Evolutionary conservation across 2,113 vertebrate genomes (phyloP).

Genomic region (Pelodiscus sinensis): DNA sequence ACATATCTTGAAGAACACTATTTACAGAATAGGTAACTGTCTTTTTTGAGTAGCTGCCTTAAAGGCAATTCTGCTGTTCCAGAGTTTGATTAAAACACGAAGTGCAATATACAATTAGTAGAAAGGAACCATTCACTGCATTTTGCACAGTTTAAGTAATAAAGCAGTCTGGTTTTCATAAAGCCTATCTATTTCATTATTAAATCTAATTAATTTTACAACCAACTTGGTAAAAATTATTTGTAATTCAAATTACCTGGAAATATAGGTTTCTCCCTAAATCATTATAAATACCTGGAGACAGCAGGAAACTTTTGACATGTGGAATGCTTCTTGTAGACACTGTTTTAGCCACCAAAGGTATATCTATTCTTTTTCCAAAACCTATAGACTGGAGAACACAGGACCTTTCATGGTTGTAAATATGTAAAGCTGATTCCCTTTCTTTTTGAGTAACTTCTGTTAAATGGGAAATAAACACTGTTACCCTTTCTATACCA

Average conservation of each 20-base stretch:
- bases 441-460: conserved; percentile 80
- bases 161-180: neutral
- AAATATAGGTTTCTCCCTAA: neutral
- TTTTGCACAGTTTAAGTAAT: neutral
- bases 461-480: conserved; percentile 56
- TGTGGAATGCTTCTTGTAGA: neutral
- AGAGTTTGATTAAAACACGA: neutral
- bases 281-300: conserved; percentile 71
- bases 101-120: neutral
- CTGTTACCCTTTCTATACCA: neutral
- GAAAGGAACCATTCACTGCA: neutral
- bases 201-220: neutral
- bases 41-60: neutral
- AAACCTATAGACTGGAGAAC: conserved; percentile 80
- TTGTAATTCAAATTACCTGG: neutral
- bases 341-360: neutral
- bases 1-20: too few species aligned
- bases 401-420: conserved; percentile 61
- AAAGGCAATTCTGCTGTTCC: neutral
- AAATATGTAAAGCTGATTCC: conserved; percentile 71
- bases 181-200: neutral
- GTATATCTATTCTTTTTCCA: conserved; percentile 62
- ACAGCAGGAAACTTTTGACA: conserved; percentile 7
- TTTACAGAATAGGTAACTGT: too few species aligned
- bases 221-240: neutral